These are phyloP conservation scores for Pseudococcus longispinus DNA, from an alignment of 2,888 invertebrate genomes.

Conservation along the genomic window DNA sequence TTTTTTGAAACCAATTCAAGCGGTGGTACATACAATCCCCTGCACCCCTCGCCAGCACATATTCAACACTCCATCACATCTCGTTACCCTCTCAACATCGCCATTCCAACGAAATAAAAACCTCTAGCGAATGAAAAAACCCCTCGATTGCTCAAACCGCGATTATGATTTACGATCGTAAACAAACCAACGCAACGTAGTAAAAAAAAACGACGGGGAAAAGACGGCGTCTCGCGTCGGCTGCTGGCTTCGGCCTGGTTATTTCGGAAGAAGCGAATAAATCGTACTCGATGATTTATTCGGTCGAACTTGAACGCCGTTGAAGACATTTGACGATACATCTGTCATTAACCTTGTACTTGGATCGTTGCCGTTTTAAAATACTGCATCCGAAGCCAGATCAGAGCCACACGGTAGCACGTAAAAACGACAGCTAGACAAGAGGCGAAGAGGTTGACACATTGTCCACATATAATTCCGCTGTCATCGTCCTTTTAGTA, in stretches of 20 bases:
- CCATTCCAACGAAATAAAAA: too few relatives aligned
- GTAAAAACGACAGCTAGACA: background rate
- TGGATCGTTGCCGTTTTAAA: slow-evolving; percentile 46
- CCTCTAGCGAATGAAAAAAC: background rate
- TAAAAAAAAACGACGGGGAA: background rate
- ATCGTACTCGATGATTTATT: slow-evolving; percentile 53
- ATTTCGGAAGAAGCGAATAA: slow-evolving; percentile 48
- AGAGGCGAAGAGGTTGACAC: background rate
- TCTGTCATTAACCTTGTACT: slow-evolving; percentile 52
- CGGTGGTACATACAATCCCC: too few relatives aligned
- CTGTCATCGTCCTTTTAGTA: background rate
- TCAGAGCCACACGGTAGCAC: background rate
- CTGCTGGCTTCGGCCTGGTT: background rate
- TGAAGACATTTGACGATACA: slow-evolving; percentile 30
- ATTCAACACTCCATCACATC: too few relatives aligned
- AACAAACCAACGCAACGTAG: slow-evolving; percentile 37
- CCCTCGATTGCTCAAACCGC: background rate
- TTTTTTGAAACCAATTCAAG: too few relatives aligned
- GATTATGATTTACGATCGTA: slow-evolving; percentile 49
- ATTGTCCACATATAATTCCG: background rate
- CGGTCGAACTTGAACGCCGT: slow-evolving; percentile 43
- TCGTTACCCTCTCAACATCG: too few relatives aligned
- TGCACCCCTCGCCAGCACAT: too few relatives aligned
- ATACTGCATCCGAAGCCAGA: too few relatives aligned
- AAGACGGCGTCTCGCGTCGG: background rate